These are phyloP conservation scores for Caerostris darwini DNA, from an alignment of 1,140 invertebrate genomes.

Conservation along the genomic window DNA sequence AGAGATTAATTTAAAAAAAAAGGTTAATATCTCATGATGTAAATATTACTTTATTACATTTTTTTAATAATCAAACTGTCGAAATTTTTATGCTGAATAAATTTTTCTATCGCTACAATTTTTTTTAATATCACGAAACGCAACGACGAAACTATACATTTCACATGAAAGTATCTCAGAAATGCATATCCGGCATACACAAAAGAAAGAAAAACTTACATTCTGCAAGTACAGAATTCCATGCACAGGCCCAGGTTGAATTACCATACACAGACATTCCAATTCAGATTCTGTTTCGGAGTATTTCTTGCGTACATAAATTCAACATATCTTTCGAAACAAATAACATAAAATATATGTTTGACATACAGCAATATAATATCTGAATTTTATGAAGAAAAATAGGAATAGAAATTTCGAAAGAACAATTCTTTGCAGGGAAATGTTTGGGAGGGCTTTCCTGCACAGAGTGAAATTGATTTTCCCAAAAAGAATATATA, in stretches of 20 bases:
- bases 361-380: background rate
- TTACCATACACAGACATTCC: background rate
- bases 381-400: background rate
- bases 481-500: background rate
- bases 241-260: background rate
- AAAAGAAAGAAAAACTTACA: no score
- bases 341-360: slow-evolving; percentile 6
- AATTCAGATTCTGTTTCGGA: background rate
- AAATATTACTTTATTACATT: no score
- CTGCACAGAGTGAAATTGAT: background rate
- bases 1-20: no score
- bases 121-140: no score
- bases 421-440: background rate
- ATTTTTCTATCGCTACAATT: no score
- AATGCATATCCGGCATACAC: no score
- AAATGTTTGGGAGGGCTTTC: background rate
- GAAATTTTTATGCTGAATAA: no score
- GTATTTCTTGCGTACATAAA: background rate
- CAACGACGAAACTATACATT: no score
- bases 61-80: no score
- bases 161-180: no score
- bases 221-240: no score
- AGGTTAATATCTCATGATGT: no score
- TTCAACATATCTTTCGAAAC: background rate
- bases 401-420: background rate